These are phyloP conservation scores for Spermophilus dauricus DNA, from an alignment of 2,113 vertebrate genomes.

Conservation along the genomic window DNA sequence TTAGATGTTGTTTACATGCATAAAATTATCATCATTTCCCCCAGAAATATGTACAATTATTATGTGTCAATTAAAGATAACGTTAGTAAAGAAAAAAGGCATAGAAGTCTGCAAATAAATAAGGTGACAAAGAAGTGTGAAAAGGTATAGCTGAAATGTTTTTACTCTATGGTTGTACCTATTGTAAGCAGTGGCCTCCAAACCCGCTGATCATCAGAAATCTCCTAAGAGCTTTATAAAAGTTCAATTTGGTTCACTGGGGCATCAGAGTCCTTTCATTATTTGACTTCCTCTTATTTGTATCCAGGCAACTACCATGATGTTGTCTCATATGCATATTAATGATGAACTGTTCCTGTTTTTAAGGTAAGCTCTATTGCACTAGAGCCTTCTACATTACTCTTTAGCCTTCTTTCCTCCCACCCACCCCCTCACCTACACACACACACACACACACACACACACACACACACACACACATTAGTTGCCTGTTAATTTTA, in stretches of 20 bases:
- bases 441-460: background rate
- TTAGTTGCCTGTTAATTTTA: constrained; percentile 23
- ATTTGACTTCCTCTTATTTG: constrained; percentile 51
- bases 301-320: constrained; percentile 69
- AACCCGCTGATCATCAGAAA: background rate
- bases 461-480: background rate
- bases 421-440: background rate
- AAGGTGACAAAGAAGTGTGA: background rate
- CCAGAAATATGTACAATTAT: no score
- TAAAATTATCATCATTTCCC: no score
- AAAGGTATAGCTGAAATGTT: background rate
- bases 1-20: no score
- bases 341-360: constrained; percentile 40
- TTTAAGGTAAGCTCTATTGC: background rate
- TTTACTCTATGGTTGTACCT: background rate
- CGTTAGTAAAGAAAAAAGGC: background rate
- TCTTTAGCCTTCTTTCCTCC: background rate
- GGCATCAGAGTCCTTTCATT: constrained; percentile 47
- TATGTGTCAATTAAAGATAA: no score
- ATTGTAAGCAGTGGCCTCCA: background rate
- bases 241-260: constrained; percentile 58
- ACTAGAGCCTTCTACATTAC: background rate
- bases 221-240: background rate
- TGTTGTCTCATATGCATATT: constrained; percentile 65
- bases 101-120: background rate